Conservation (phyloP, 2,888 invertebrate genomes). For the Tipula confusa region DNA sequence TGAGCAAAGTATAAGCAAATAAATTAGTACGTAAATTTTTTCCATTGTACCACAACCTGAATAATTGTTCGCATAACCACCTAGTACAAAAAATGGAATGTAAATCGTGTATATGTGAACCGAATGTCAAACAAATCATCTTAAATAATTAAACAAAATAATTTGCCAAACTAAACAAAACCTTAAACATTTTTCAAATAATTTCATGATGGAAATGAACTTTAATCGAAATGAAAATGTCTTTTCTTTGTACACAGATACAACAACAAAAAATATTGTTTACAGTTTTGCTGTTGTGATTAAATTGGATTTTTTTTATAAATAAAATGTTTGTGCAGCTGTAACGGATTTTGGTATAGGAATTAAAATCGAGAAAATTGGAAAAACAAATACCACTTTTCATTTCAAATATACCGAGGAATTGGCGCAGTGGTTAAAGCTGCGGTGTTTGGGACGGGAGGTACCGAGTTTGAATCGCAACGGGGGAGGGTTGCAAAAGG, state of each 20-base stretch:
- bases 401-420: too few species aligned
- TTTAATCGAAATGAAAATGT: not conserved
- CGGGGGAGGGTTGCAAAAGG: too few species aligned
- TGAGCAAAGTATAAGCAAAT: too few species aligned
- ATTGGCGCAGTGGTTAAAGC: too few species aligned
- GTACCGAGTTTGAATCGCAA: too few species aligned
- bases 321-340: not conserved
- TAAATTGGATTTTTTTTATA: not conserved
- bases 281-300: not conserved
- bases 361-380: too few species aligned
- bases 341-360: too few species aligned
- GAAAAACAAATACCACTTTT: too few species aligned
- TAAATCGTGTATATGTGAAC: not conserved
- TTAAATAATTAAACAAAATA: not conserved
- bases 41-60: not conserved
- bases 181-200: not conserved
- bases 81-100: not conserved
- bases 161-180: not conserved
- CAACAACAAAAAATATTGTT: not conserved
- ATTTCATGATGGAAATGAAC: not conserved
- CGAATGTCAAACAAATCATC: not conserved
- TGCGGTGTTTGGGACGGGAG: too few species aligned
- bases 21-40: too few species aligned
- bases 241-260: not conserved
- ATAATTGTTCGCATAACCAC: not conserved